Base-by-base conservation (phyloP, 2,888 invertebrate genomes). In the Acrobasis repandana region DNA sequence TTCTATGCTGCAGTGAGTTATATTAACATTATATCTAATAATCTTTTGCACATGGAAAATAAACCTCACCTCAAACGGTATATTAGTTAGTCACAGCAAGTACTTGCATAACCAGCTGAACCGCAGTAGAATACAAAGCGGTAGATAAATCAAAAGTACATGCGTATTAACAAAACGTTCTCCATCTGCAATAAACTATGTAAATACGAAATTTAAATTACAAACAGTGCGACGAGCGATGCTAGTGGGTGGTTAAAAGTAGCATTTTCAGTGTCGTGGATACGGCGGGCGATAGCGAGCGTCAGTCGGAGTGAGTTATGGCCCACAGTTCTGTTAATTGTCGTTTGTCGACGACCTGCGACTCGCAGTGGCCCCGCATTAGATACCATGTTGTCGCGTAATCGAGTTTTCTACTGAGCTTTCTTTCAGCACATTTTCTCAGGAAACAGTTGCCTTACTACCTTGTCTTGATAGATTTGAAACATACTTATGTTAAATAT, bases 131-230 rank as follows among this genome's bases (percentile, higher is more conserved):
- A 77, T 78, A 69, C 68, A 69, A 67, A 74, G 67, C 68, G 64
- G 69, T 57, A 64, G 75, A 77, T 84, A 84, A 84, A 86, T 83
- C 65, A 67, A 71, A 69, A 76, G 70, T 73, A 73, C 79, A 79
- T 79, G 76, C 75, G 76, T 80, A 80, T 79, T 79, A 83, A 86
- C 84, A 83, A 86, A 88, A 85, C 82, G 79, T 87, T 85, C 82
- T 84, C 84, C 83, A 85, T 83, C 84, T 76, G 83, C 79, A 82
- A 83, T 86, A 86, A 85, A 85, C 83, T 86, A 89, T 87, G 86
- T 80, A 81, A 86, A 88, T 88, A 79, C 76, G 68, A 79, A 84
- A 86, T 88, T 86, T 86, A 86, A 88, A 86, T 86, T 83, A 86
- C 85, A 82, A 85, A 85, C 81, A 76, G 76, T 75, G 74, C 74